These are phyloP conservation scores for Alces alces DNA, from an alignment of 2,113 vertebrate species.

Conservation along the genomic window DNA sequence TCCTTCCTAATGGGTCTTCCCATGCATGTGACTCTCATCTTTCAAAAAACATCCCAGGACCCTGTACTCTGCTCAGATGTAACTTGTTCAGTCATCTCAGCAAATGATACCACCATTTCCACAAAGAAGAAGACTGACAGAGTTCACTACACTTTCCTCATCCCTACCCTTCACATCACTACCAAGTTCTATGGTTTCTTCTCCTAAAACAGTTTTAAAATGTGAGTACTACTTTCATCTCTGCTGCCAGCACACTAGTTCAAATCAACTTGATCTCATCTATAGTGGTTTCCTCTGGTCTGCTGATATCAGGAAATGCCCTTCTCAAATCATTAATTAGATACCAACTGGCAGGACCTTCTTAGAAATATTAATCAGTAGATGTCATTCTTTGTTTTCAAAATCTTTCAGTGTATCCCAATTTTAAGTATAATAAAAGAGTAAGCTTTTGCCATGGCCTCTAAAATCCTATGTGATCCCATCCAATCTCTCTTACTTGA, in stretches of 20 bases:
- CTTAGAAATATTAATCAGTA: not conserved
- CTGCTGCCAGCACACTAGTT: not conserved
- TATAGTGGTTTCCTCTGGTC: not conserved
- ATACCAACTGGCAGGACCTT: not conserved
- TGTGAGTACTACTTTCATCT: not conserved
- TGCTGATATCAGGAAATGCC: not conserved
- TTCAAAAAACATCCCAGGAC: not conserved
- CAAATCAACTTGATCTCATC: not conserved
- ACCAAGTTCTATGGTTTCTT: not conserved
- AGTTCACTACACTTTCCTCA: not conserved
- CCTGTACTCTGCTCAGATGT: not conserved
- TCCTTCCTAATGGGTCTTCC: not conserved
- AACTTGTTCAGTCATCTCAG: not conserved
- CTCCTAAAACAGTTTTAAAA: not conserved
- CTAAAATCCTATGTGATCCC: not conserved
- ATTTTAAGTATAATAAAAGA: not conserved
- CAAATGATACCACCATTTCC: not conserved
- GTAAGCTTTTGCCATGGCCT: not conserved
- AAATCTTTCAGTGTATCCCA: not conserved
- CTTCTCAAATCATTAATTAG: not conserved
- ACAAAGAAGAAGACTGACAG: not conserved
- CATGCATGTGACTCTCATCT: not conserved
- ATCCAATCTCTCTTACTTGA: accelerated
- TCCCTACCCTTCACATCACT: not conserved
- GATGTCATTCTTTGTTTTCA: not conserved